A percentile compares a stretch with the other conserved stretches of the same genome.
phyloP scores from a whole-genome alignment of 2,888 invertebrate species.

The Calameuta filiformis region DNA sequence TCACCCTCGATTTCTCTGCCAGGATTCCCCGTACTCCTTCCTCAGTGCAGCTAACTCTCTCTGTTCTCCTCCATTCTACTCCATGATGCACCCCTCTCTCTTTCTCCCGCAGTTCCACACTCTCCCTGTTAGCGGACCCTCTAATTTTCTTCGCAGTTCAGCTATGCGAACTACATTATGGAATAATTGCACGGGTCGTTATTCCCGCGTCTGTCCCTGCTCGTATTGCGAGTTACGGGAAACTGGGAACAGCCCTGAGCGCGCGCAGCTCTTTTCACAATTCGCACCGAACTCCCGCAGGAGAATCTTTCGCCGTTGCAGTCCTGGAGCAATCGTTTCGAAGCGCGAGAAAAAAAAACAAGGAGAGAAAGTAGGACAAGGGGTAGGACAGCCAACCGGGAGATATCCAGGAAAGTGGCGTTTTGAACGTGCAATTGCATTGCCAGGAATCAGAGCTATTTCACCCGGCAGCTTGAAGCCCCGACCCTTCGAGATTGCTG shows the following conservation, averaged over 20 bases:
- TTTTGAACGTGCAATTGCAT: conserved; percentile 66
- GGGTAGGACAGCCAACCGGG: conserved; percentile 52
- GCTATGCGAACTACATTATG: conserved; percentile 58
- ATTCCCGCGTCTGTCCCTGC: conserved; percentile 30
- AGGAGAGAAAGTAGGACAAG: conserved; percentile 20
- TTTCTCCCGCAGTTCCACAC: conserved; percentile 21
- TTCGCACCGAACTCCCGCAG: background rate
- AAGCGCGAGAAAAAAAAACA: background rate
- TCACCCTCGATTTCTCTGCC: conserved; percentile 18
- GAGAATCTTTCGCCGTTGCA: background rate
- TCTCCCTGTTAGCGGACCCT: conserved; percentile 39
- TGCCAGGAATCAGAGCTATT: conserved; percentile 64
- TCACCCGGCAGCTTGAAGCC: conserved; percentile 44
- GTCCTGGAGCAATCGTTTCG: background rate
- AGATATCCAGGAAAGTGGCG: conserved; percentile 63
- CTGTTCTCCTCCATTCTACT: conserved; percentile 26
- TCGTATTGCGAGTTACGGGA: conserved; percentile 1
- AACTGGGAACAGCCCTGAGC: background rate
- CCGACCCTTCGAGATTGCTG: conserved; percentile 65
- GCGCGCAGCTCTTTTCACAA: background rate
- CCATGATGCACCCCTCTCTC: conserved; percentile 13
- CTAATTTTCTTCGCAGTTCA: conserved; percentile 59
- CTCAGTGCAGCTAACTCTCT: background rate
- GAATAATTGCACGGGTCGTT: conserved; percentile 54
- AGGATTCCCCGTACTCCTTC: conserved; percentile 1